phyloP scores from a whole-genome alignment of 2,888 invertebrate species.

The Leptura quadrifasciata region DNA sequence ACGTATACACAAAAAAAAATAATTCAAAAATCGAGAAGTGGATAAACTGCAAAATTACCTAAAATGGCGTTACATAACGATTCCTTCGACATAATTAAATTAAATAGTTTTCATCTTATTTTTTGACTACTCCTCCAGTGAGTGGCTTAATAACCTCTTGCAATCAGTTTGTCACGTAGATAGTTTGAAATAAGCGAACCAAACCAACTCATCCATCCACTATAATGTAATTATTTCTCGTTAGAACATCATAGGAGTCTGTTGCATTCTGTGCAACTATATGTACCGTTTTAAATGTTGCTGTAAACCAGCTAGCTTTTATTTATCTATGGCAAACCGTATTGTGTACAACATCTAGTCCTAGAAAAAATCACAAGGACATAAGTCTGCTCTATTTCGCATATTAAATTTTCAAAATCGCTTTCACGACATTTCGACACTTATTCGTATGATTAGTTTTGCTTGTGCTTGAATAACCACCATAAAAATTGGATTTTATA shows the following conservation, averaged over 20 bases:
- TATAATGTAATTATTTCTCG: conserved; percentile 7
- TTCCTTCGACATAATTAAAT: too few relatives aligned
- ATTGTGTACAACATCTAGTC: not conserved
- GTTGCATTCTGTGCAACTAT: not conserved
- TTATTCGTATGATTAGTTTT: not conserved
- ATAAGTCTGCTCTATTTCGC: not conserved
- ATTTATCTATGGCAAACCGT: not conserved
- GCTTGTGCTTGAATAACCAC: not conserved
- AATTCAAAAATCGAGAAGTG: too few relatives aligned
- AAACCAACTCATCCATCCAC: too few relatives aligned
- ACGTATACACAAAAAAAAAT: too few relatives aligned
- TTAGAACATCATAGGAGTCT: not conserved
- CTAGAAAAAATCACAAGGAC: not conserved
- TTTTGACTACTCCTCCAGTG: too few relatives aligned
- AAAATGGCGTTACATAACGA: too few relatives aligned
- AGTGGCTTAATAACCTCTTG: too few relatives aligned
- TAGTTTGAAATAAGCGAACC: conserved; percentile 15
- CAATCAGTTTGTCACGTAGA: not conserved
- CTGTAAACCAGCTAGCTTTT: not conserved
- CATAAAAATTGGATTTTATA: not conserved
- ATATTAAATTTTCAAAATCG: not conserved
- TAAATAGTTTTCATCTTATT: too few relatives aligned
- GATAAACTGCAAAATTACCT: too few relatives aligned
- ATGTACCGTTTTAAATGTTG: conserved; percentile 5
- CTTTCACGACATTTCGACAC: not conserved